Percentiles rank a stretch among this genome's conserved stretches.
These are phyloP conservation scores for rat (Rattus norvegicus) DNA, from an alignment of 2,113 vertebrate species.

Conservation along the genomic window DNA sequence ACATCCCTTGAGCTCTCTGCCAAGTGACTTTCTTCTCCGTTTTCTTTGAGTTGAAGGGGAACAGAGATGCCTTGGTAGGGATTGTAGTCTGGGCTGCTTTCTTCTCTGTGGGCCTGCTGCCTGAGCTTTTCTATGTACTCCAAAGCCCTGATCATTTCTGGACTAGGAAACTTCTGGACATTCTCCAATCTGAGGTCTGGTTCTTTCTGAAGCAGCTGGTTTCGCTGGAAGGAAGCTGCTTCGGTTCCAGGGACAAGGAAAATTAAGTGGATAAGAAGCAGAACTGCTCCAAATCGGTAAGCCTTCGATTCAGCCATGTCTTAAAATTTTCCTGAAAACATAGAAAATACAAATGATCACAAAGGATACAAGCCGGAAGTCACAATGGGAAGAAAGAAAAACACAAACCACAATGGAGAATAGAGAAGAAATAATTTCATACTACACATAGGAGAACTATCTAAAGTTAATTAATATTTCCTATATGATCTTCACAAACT, in stretches of 20 bases:
- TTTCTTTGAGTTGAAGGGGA: slow-evolving; percentile 89
- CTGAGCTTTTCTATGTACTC: slow-evolving; percentile 95
- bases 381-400: slow-evolving; percentile 23
- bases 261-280: slow-evolving; percentile 84
- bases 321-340: slow-evolving; percentile 87
- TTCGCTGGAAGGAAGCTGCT: slow-evolving; percentile 91
- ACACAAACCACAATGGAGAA: not conserved
- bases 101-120: slow-evolving; percentile 90
- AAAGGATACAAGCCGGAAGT: slow-evolving; percentile 51
- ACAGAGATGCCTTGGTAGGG: slow-evolving; percentile 86
- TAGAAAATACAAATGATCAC: slow-evolving; percentile 84
- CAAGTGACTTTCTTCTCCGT: slow-evolving; percentile 84
- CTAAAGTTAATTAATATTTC: slow-evolving; percentile 20
- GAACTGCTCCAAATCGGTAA: slow-evolving; percentile 79
- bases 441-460: not conserved
- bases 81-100: slow-evolving; percentile 86
- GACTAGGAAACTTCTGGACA: slow-evolving; percentile 86
- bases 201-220: slow-evolving; percentile 90
- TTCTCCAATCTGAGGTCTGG: slow-evolving; percentile 87
- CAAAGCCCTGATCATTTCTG: slow-evolving; percentile 96
- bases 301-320: slow-evolving; percentile 86
- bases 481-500: not conserved
- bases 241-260: slow-evolving; percentile 83
- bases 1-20: slow-evolving; percentile 81
- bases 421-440: not conserved